These are phyloP conservation scores for Parapsyche elsis DNA, from an alignment of 1,140 invertebrate species.

Conservation along the genomic window DNA sequence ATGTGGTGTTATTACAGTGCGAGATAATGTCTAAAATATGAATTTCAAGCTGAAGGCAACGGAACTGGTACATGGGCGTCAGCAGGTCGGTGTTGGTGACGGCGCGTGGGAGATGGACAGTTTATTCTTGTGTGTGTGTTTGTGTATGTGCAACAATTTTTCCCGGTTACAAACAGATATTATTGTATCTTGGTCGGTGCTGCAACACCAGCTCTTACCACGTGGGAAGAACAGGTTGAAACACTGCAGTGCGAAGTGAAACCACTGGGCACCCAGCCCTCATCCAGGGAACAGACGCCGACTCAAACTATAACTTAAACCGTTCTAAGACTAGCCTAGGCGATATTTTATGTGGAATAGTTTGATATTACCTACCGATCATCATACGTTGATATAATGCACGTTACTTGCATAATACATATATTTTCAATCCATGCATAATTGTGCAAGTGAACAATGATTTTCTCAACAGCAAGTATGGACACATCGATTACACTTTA, in stretches of 20 bases:
- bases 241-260: not conserved
- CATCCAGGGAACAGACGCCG: not conserved
- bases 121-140: constrained; percentile 23
- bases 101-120: constrained; percentile 42
- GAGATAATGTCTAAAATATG: constrained; percentile 36
- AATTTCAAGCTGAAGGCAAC: constrained; percentile 33
- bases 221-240: constrained; percentile 44
- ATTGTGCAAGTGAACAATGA: no score
- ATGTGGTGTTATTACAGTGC: constrained; percentile 17
- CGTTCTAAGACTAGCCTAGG: not conserved
- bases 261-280: not conserved
- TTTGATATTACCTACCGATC: no score
- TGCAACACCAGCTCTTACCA: constrained; percentile 35
- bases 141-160: constrained; percentile 20
- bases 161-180: constrained; percentile 33
- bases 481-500: no score
- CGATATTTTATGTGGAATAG: no score
- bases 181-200: constrained; percentile 25
- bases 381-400: no score
- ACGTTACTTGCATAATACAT: no score
- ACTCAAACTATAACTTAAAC: not conserved
- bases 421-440: no score
- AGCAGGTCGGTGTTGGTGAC: constrained; percentile 25
- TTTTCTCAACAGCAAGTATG: no score
- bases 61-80: constrained; percentile 38